Conservation (phyloP, 2,113 vertebrate species). For the Mastomys coucha region DNA sequence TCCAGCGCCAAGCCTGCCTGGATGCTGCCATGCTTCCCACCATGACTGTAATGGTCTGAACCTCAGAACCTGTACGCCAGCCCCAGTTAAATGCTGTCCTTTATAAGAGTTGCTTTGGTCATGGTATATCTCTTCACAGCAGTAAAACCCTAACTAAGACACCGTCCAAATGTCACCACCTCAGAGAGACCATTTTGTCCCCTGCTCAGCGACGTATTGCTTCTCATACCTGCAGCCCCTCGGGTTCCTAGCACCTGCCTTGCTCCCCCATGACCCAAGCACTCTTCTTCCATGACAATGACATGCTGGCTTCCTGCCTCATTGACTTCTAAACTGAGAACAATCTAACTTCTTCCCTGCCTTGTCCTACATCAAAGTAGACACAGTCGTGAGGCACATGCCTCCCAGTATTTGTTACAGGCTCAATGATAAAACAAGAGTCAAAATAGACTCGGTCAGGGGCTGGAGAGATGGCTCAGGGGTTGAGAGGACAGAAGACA, state of each 20-base stretch:
- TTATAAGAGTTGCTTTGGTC: too few species aligned
- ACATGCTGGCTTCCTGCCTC: accelerated
- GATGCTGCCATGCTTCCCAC: too few species aligned
- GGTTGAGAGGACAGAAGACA: not conserved
- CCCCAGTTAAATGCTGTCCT: too few species aligned
- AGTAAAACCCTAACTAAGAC: too few species aligned
- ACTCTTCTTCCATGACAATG: accelerated
- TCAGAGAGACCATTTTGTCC: too few species aligned
- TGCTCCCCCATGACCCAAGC: accelerated
- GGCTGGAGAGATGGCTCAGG: not conserved
- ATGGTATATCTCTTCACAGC: too few species aligned
- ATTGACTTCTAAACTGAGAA: not conserved
- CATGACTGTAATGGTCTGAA: too few species aligned
- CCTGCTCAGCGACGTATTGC: not conserved
- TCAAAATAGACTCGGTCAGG: not conserved
- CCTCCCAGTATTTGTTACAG: not conserved
- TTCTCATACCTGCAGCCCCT: not conserved
- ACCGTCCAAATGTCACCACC: not conserved
- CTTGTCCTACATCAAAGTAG: not conserved
- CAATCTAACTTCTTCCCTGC: not conserved
- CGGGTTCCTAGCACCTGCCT: not conserved
- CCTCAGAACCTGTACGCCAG: too few species aligned
- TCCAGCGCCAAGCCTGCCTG: too few species aligned
- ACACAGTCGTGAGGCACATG: not conserved
- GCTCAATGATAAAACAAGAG: not conserved